Evolutionary conservation across 1,140 invertebrate genomes (phyloP).

Genomic region (Leptopilina boulardi): DNA sequence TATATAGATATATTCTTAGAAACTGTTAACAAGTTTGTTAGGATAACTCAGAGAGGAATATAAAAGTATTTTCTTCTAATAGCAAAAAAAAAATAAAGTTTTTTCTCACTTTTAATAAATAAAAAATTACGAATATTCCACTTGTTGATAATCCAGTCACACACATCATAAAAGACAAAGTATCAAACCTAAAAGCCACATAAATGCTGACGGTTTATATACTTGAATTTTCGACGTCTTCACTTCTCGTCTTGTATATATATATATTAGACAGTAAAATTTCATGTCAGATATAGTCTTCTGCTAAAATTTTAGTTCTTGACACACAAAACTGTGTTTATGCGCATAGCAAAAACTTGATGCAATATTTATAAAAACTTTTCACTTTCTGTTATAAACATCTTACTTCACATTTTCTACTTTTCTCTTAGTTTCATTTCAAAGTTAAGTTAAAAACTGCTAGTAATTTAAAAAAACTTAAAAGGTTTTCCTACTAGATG

Average conservation of each 20-base stretch:
- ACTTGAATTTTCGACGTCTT: not conserved
- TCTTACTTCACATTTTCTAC: too few relatives aligned
- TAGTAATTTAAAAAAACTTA: too few relatives aligned
- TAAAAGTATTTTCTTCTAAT: not conserved
- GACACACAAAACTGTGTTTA: not conserved
- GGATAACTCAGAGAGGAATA: not conserved
- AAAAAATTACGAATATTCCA: not conserved
- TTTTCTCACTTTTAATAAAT: not conserved
- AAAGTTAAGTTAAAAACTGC: too few relatives aligned
- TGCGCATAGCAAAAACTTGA: not conserved
- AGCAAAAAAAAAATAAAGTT: too few relatives aligned
- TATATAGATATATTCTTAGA: too few relatives aligned
- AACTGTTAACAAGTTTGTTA: too few relatives aligned
- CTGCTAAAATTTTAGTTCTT: not conserved
- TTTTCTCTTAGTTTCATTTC: too few relatives aligned
- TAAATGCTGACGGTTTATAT: not conserved
- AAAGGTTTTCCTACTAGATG: too few relatives aligned
- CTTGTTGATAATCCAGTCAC: not conserved
- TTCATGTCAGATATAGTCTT: not conserved
- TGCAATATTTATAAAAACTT: not conserved
- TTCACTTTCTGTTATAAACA: too few relatives aligned
- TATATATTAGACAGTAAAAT: not conserved
- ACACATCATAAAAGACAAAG: constrained; percentile 13
- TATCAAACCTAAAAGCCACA: not conserved
- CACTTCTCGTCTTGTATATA: not conserved